A percentile compares a stretch with the other conserved stretches of the same genome.
Conservation (phyloP, 2,888 invertebrate genomes). For the Leptinotarsa haldemani region DNA sequence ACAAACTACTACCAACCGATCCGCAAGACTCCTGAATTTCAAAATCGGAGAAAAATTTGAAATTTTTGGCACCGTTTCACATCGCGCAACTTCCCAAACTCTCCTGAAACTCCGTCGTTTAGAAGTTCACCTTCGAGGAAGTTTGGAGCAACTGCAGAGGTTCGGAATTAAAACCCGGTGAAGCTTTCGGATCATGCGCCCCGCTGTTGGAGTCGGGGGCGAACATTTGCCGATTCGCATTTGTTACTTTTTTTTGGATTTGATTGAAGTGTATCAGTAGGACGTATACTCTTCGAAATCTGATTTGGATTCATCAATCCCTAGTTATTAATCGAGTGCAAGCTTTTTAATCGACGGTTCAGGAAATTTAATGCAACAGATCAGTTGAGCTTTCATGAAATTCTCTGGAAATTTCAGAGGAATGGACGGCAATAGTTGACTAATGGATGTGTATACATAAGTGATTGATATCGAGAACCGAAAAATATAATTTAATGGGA, state of each 20-base stretch:
- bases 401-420: background rate
- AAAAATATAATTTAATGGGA: background rate
- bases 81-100: slow-evolving; percentile 29
- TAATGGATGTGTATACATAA: background rate
- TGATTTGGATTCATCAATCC: background rate
- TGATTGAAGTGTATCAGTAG: slow-evolving; percentile 10
- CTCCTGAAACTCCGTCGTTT: slow-evolving; percentile 5
- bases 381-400: background rate
- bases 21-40: background rate
- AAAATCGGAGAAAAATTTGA: background rate
- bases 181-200: slow-evolving; percentile 52
- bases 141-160: slow-evolving; percentile 56
- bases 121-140: slow-evolving; percentile 34
- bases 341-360: background rate
- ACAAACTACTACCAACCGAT: background rate
- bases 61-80: slow-evolving; percentile 13
- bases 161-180: slow-evolving; percentile 53
- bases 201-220: slow-evolving; percentile 40
- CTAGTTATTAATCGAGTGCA: slow-evolving; percentile 4
- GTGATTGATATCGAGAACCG: slow-evolving; percentile 5
- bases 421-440: background rate
- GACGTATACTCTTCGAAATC: background rate
- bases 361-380: background rate
- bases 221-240: slow-evolving; percentile 55
- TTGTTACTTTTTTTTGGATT: slow-evolving; percentile 48